These are phyloP conservation scores for Aphelinus certus DNA, from an alignment of 1,140 invertebrate genomes.

Conservation along the genomic window DNA sequence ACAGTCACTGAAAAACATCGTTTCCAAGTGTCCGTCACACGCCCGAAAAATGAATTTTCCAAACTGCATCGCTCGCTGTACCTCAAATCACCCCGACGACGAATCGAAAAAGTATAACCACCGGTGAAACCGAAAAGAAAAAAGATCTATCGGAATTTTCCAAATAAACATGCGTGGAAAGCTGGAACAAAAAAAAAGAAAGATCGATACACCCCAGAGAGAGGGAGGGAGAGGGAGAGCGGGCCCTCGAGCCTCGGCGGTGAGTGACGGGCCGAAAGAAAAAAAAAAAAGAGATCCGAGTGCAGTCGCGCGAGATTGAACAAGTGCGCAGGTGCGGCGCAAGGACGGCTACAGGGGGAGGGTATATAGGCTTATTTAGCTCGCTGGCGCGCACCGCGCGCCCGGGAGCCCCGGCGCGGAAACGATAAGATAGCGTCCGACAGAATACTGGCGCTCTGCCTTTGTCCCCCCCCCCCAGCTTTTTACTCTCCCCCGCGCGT, in stretches of 20 bases:
- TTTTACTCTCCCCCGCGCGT: neutral
- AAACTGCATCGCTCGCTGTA: no score
- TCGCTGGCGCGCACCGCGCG: neutral
- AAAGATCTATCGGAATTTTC: neutral
- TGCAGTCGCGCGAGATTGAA: neutral
- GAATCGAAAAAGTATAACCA: no score
- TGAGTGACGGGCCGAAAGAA: no score
- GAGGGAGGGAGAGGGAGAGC: no score
- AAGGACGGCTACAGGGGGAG: neutral
- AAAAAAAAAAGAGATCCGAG: neutral
- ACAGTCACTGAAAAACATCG: no score
- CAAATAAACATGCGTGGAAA: no score
- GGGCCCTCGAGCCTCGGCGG: no score
- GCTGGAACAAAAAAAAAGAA: neutral
- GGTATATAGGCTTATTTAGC: neutral
- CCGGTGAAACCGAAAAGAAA: neutral
- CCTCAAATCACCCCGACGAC: no score
- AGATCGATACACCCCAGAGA: neutral
- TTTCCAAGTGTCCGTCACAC: no score
- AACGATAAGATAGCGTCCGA: conserved; percentile 32
- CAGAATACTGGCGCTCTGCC: neutral
- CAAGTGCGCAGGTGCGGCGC: conserved; percentile 1
- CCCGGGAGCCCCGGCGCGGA: neutral
- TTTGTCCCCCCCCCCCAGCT: conserved; percentile 10
- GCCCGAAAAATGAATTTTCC: no score